These are phyloP conservation scores for Triplophysa tibetana DNA, from an alignment of 2,113 vertebrate species.

Conservation along the genomic window DNA sequence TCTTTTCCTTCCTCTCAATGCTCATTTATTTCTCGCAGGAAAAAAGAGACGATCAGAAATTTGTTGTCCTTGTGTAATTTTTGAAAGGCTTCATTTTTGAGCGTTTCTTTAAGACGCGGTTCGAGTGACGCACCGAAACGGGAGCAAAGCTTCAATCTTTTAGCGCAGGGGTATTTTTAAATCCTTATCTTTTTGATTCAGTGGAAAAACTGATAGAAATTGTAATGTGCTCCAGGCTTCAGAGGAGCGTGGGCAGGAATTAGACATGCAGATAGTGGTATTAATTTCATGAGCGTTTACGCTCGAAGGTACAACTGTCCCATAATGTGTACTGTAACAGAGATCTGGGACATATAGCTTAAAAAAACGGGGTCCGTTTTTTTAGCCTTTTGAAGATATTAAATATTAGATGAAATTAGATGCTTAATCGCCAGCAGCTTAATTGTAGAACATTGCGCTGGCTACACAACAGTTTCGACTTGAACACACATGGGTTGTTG, in stretches of 20 bases:
- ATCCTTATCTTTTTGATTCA: constrained; percentile 31
- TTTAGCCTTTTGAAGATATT: no score
- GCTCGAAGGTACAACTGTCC: constrained; percentile 6
- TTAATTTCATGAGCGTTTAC: constrained; percentile 29
- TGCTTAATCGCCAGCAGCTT: no score
- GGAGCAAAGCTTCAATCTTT: background rate
- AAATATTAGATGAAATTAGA: no score
- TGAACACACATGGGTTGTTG: no score
- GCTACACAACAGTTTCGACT: no score
- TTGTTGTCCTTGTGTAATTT: constrained; percentile 40
- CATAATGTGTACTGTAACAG: background rate
- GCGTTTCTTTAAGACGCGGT: background rate
- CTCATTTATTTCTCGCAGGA: constrained; percentile 27
- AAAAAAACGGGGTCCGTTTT: no score
- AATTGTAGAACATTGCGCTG: no score
- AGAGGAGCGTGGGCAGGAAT: constrained; percentile 25
- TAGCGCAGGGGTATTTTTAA: constrained; percentile 10
- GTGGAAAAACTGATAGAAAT: constrained; percentile 7
- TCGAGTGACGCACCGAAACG: background rate
- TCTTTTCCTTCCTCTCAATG: constrained; percentile 22
- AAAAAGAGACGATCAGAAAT: constrained; percentile 46
- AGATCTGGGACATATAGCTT: no score
- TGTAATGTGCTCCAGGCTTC: constrained; percentile 7
- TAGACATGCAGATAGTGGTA: constrained; percentile 17
- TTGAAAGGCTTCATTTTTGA: constrained; percentile 32